These are phyloP conservation scores for Pseudochirops cupreus DNA, from an alignment of 2,797 vertebrate genomes.

Conservation along the genomic window DNA sequence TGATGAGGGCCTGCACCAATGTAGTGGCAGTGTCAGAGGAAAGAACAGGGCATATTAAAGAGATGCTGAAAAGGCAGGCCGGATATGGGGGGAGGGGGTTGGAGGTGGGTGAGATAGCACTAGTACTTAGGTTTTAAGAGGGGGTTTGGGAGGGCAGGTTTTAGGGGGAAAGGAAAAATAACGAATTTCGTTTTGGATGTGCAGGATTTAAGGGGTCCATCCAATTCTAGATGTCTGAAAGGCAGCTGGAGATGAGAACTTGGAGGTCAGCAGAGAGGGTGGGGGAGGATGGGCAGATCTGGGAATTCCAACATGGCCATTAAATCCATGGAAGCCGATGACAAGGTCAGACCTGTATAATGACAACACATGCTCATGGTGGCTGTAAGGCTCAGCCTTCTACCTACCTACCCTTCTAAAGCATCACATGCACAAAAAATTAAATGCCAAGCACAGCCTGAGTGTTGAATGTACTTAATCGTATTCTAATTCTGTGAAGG, in stretches of 20 bases:
- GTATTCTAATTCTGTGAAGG: not conserved
- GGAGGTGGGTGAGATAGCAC: too few relatives aligned
- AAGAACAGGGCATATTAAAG: not conserved
- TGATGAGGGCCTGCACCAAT: too few relatives aligned
- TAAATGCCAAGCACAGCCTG: too few relatives aligned
- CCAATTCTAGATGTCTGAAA: not conserved
- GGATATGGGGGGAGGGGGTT: fast-evolving
- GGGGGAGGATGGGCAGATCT: not conserved
- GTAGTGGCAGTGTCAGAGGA: too few relatives aligned
- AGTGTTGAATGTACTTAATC: not conserved
- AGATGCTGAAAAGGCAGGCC: too few relatives aligned
- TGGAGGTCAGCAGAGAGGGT: not conserved
- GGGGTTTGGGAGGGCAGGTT: not conserved
- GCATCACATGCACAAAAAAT: not conserved
- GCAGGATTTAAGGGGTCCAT: not conserved
- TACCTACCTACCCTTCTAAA: not conserved
- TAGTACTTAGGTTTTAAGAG: too few relatives aligned
- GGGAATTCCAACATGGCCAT: not conserved
- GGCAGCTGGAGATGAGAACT: not conserved
- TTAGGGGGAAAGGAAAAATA: not conserved
- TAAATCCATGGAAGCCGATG: not conserved
- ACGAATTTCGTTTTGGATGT: not conserved
- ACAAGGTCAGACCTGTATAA: not conserved
- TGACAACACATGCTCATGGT: not conserved
- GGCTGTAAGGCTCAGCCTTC: too few relatives aligned